Base-by-base conservation (phyloP, 2,888 invertebrate species). In the Aromia moschata region DNA sequence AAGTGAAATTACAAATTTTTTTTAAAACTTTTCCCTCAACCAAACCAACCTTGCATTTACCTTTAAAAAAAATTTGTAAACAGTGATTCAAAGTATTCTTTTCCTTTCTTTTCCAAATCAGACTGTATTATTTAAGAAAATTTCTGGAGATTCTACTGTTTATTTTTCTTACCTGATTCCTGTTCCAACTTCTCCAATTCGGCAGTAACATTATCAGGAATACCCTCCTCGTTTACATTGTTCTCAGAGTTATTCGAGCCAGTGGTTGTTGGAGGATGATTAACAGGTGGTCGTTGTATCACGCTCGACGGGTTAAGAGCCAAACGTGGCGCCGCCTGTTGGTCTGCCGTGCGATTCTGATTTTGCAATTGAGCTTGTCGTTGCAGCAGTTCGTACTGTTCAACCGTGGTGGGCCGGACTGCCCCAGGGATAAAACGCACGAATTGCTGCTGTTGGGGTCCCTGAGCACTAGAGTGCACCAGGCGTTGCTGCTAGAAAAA, bases 121-220 rank as follows among this genome's bases (percentile, higher is more conserved):
- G n/a, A n/a, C n/a, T n/a, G n/a, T n/a, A n/a, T n/a, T n/a, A n/a
- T n/a, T n/a, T n/a, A n/a, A n/a, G n/a, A n/a, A n/a, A n/a, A n/a
- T n/a, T n/a, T n/a, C n/a, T n/a, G n/a, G n/a, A n/a, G n/a, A n/a
- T n/a, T n/a, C n/a, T n/a, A n/a, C n/a, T n/a, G n/a, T n/a, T n/a
- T n/a, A 25, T 25, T 3, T 25, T 25, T 25, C 3, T 25, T 67
- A 70, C 84, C 87, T 57, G 85, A 86, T 77, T 89, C 89, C 70
- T 88, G 86, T 72, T 90, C 89, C 14, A 89, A 76, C 72, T 89
- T 89, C 71, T 89, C 89, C 30, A 89, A 77, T 72, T 89, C 89
- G 2, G 87, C 88, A 0, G 87, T 87, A 2, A 89, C 88, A 71
- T 86, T 87, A 68, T 88, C 88, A 0, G 87, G 87, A 65, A 87